Evolutionary conservation across 92 coral and sea anemone genomes (phyloP).

Genomic region (Virgularia gustaviana): DNA sequence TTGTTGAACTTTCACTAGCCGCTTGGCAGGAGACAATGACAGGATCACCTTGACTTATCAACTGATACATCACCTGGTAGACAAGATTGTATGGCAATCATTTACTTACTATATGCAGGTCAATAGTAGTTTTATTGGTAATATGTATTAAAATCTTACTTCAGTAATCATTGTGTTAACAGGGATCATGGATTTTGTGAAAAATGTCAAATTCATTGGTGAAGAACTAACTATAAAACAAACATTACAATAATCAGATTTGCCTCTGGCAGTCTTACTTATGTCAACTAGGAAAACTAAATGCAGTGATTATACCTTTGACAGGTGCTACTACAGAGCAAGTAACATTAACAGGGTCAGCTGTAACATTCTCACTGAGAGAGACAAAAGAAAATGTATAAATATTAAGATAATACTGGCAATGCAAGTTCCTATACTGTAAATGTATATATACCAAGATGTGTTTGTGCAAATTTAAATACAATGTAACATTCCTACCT

Average conservation of each 20-base stretch:
- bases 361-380: slow-evolving; percentile 65
- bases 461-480: no score
- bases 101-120: no score
- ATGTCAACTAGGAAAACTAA: background rate
- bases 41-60: slow-evolving; percentile 19
- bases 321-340: slow-evolving; percentile 52
- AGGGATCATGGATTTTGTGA: background rate
- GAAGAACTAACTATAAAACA: slow-evolving; percentile 10
- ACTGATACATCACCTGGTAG: background rate
- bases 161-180: no score
- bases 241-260: background rate
- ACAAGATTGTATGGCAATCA: background rate
- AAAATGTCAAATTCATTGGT: slow-evolving; percentile 16
- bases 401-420: background rate
- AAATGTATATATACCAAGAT: background rate
- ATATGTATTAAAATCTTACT: no score
- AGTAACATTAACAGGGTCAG: slow-evolving; percentile 51
- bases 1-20: slow-evolving; percentile 8
- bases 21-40: slow-evolving; percentile 28
- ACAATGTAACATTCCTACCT: no score
- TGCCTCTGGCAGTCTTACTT: background rate
- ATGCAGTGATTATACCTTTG: slow-evolving; percentile 50
- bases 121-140: background rate
- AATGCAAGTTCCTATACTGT: background rate
- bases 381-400: slow-evolving; percentile 14